Base-by-base conservation (phyloP, 2,797 vertebrate species). In the Triplophysa bombifrons region DNA sequence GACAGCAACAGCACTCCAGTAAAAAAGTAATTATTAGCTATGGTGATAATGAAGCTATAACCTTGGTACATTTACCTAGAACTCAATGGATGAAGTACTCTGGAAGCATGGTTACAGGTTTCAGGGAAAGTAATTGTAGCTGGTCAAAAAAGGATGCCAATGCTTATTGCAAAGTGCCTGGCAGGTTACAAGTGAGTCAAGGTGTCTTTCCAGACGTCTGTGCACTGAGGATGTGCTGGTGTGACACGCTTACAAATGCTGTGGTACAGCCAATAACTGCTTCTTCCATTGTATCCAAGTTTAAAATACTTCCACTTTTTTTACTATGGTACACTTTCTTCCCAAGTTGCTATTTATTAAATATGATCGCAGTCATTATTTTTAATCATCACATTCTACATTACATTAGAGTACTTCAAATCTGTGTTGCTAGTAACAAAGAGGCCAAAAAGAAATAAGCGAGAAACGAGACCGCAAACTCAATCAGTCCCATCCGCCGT, bases 401-500 rank as follows among this genome's bases (percentile, higher is more conserved):
- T 61, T 25, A 61, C 2, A 16, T 60, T 1, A 60, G 2, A 58
- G 50, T 4, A 16, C 22, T 25, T 25, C 1, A 30, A 27, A 61
- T 61, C 56, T 8, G 13, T 30, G 25, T 61, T 61, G 58, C 25
- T 2, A 17, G 58, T 30, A 25, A 27, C 22, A 60, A 60, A 27
- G 12, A 27, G 8, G 2, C 10, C 56, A 14, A 11, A 7, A 60
- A 3, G 22, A 61, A 30, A 27, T 4, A 7, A 17, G 14, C 13
- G 5, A 30, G 13, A 22, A 61, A 60, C 25, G 4, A 22, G 13
- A 58, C 69, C 61, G 67, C 22, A 10, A 82, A 46, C 75, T 80
- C 79, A 72, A 51, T 82, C 75, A 84, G 70, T 76, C 58, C 66
- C 55, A 78, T 82, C 69, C 44, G 56, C 71, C 22, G 55, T 14